Conservation (phyloP, 2,113 vertebrate genomes). For the Pristiophorus japonicus region DNA sequence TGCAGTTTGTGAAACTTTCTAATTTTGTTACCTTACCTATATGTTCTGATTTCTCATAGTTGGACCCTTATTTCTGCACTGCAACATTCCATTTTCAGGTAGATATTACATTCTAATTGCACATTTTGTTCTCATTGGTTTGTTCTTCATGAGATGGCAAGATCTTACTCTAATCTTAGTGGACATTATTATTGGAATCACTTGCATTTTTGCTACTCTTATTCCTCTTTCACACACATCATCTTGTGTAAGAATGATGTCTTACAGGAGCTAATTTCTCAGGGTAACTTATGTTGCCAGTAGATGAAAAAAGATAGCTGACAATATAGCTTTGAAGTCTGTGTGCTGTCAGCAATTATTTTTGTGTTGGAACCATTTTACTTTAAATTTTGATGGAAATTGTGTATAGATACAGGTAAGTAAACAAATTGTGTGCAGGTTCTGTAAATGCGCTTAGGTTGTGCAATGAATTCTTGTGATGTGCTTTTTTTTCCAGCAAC, state of each 20-base stretch:
- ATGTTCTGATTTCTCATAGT: conserved; percentile 52
- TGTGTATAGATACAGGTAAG: not conserved
- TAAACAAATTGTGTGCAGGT: not conserved
- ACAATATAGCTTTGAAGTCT: not conserved
- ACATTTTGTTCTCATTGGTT: not conserved
- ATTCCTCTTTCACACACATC: not conserved
- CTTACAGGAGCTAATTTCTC: not conserved
- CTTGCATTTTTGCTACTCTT: not conserved
- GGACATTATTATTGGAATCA: no score
- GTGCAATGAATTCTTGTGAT: not conserved
- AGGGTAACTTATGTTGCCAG: not conserved
- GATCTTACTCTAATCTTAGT: not conserved
- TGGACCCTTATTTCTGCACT: conserved; percentile 49
- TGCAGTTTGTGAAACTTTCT: conserved; percentile 44
- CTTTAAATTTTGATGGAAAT: not conserved
- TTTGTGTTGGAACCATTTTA: not conserved
- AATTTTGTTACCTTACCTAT: conserved; percentile 46
- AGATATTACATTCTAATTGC: conserved; percentile 40
- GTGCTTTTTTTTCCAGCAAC: not conserved
- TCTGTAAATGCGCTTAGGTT: not conserved
- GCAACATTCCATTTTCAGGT: conserved; percentile 54
- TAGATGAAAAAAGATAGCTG: no score
- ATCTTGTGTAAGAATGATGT: not conserved
- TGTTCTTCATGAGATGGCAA: not conserved
- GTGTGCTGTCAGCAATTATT: not conserved